Evolutionary conservation across 1,140 invertebrate species (phyloP).

Genomic region (Achatina immaculata): DNA sequence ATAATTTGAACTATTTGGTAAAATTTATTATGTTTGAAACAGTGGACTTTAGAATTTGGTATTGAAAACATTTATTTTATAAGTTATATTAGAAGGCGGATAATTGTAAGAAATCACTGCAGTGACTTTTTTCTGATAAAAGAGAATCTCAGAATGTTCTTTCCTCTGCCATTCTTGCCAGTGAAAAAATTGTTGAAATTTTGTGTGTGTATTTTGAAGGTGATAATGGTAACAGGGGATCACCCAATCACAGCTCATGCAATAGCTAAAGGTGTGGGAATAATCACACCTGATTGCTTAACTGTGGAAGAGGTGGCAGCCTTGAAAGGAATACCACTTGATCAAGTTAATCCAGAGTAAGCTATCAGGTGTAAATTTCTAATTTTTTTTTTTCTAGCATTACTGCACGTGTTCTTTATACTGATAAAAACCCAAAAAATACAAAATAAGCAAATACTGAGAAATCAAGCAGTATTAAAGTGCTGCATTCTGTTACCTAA

Average conservation of each 20-base stretch:
- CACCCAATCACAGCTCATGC: conserved; percentile 99
- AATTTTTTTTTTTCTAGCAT: background rate
- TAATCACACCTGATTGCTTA: conserved; percentile 96
- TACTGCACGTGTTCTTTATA: background rate
- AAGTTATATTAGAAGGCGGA: no score
- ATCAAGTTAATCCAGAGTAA: conserved; percentile 75
- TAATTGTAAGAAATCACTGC: no score
- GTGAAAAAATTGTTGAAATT: no score
- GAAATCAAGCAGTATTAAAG: background rate
- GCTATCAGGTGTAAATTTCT: no score
- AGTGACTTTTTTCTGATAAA: no score
- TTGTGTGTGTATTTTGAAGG: conserved; percentile 62
- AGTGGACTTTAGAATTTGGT: no score
- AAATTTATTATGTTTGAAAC: no score
- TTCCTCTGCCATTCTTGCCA: no score
- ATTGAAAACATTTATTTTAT: no score
- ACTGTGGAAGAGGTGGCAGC: conserved; percentile 96
- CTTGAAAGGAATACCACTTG: conserved; percentile 89
- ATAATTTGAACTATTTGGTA: no score
- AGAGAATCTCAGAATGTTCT: no score
- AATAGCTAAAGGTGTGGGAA: conserved; percentile 99
- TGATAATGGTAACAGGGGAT: conserved; percentile 84
- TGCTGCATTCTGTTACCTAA: no score
- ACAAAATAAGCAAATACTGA: background rate
- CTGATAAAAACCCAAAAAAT: background rate